Conservation (phyloP, 2,113 vertebrate species). For the Chaetodon auriga region DNA sequence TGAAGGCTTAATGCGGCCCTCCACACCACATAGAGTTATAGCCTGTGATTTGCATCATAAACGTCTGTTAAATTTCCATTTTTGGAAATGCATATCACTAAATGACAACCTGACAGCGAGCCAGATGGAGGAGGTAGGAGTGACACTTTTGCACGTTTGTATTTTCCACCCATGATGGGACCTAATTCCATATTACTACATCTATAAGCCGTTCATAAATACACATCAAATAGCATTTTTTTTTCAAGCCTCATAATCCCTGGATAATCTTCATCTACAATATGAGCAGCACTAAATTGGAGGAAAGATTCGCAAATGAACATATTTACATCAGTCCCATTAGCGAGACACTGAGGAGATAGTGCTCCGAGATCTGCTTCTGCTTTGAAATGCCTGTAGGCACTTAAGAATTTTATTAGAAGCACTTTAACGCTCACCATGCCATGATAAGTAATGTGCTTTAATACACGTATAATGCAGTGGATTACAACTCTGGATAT, state of each 20-base stretch:
- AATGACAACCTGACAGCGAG: conserved; percentile 74
- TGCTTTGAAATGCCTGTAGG: conserved; percentile 78
- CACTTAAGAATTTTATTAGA: conserved; percentile 82
- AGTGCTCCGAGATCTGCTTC: conserved; percentile 64
- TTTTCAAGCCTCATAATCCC: conserved; percentile 79
- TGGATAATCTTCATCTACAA: conserved; percentile 84
- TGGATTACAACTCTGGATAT: conserved; percentile 80
- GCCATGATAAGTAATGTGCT: conserved; percentile 77
- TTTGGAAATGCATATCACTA: conserved; percentile 79
- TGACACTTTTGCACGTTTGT: conserved; percentile 54
- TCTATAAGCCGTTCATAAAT: conserved; percentile 81
- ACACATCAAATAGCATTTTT: conserved; percentile 76
- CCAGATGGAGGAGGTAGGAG: conserved; percentile 63
- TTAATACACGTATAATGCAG: conserved; percentile 80
- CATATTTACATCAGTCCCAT: conserved; percentile 85
- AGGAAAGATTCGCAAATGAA: conserved; percentile 81
- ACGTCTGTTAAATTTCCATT: conserved; percentile 81
- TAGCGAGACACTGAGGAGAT: conserved; percentile 77
- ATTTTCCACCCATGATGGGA: conserved; percentile 69
- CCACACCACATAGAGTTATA: conserved; percentile 74
- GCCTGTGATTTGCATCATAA: conserved; percentile 84
- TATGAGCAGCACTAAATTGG: conserved; percentile 80
- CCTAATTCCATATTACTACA: conserved; percentile 80
- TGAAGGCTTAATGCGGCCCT: conserved; percentile 78
- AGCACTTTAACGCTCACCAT: conserved; percentile 78